Percentiles rank a stretch among this genome's conserved stretches.
Conservation (phyloP, 1,140 invertebrate genomes). For the Polyergus mexicanus region DNA sequence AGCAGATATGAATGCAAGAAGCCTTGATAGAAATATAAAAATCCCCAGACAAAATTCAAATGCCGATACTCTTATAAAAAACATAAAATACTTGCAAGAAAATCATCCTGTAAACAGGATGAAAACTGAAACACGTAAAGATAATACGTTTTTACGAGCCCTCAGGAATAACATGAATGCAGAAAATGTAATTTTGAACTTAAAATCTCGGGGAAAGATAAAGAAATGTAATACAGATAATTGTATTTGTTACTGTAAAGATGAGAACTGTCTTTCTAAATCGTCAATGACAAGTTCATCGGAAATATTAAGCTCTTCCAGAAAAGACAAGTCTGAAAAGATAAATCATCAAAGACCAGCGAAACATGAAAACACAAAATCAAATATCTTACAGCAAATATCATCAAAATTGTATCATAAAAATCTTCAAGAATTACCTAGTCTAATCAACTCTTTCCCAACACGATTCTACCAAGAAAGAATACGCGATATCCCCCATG, state of each 20-base stretch:
- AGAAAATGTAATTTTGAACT: neutral
- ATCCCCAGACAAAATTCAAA: neutral
- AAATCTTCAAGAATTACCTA: neutral
- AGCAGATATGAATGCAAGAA: neutral
- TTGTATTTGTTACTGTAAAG: conserved; percentile 73
- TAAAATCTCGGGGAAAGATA: neutral
- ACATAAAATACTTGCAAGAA: neutral
- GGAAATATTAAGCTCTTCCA: neutral
- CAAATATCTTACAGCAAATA: neutral
- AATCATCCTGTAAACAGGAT: neutral
- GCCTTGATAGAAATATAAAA: conserved; percentile 12
- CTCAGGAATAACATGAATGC: neutral
- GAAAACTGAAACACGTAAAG: neutral
- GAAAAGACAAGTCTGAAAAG: neutral
- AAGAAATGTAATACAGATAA: conserved; percentile 57
- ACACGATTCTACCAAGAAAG: conserved; percentile 14
- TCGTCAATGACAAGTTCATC: neutral
- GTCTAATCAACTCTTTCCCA: neutral
- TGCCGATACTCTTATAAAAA: neutral
- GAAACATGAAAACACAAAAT: neutral
- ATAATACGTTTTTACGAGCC: neutral
- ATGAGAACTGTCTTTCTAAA: conserved; percentile 18
- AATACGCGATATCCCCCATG: neutral
- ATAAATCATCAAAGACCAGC: neutral
- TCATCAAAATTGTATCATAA: neutral